A percentile compares a stretch with the other conserved stretches of the same genome.
Evolutionary conservation across 2,888 invertebrate genomes (phyloP).

Genomic region (Agonopterix alstromeriana): DNA sequence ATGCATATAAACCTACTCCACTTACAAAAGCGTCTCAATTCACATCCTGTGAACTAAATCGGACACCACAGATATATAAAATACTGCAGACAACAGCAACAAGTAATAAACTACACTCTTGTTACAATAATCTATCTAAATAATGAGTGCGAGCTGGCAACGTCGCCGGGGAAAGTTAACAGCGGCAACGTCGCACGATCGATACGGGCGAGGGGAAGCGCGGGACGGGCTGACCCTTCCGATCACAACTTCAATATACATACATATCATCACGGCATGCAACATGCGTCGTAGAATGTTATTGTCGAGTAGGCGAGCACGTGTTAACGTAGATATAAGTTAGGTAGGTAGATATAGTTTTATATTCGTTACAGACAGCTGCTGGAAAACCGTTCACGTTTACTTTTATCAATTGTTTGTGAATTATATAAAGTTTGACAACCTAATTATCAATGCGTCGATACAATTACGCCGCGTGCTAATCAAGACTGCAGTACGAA

Average conservation of each 20-base stretch:
- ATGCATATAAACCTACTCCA: conserved; percentile 1
- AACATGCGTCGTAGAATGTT: conserved; percentile 3
- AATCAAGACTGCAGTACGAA: too few species aligned
- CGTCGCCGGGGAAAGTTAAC: conserved; percentile 51
- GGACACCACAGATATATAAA: conserved; percentile 3
- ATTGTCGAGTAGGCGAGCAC: conserved; percentile 5
- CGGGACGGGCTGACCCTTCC: conserved; percentile 41
- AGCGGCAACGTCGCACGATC: conserved; percentile 48
- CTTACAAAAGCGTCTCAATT: not conserved
- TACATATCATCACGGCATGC: not conserved
- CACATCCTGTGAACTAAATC: conserved; percentile 3
- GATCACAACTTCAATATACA: conserved; percentile 9
- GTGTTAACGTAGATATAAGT: not conserved
- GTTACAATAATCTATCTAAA: conserved; percentile 38
- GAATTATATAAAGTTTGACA: too few species aligned
- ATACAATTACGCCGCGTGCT: too few species aligned
- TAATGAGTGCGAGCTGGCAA: conserved; percentile 50
- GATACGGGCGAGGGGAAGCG: conserved; percentile 28
- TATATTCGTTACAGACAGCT: too few species aligned
- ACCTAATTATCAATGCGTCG: too few species aligned
- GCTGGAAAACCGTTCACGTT: too few species aligned
- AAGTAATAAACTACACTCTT: conserved; percentile 31
- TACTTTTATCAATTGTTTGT: too few species aligned
- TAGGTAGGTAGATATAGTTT: too few species aligned
- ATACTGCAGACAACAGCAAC: conserved; percentile 28